A percentile compares a stretch with the other conserved stretches of the same genome.
phyloP scores from a whole-genome alignment of 2,113 vertebrate species.

The Ciconia maguari region DNA sequence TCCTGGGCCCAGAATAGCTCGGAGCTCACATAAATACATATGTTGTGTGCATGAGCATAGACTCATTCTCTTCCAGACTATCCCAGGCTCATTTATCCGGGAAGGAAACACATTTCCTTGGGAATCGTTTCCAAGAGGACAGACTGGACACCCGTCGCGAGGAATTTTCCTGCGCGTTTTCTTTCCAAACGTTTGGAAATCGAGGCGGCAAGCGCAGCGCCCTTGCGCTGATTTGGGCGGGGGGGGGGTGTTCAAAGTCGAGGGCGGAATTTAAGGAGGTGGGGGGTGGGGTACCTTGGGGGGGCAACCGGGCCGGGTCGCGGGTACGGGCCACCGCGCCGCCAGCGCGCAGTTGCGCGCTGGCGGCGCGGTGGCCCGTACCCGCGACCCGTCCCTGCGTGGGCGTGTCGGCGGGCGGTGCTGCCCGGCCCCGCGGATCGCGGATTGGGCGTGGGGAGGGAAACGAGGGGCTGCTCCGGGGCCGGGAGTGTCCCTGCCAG shows the following conservation, averaged over 20 bases:
- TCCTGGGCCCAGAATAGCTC: neutral
- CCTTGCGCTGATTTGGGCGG: neutral
- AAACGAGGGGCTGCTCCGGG: neutral
- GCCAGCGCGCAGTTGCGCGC: too few species aligned
- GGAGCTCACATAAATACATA: neutral
- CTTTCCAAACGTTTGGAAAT: neutral
- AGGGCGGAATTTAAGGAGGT: neutral
- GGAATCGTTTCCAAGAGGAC: neutral
- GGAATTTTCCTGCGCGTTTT: neutral
- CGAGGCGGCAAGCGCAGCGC: neutral
- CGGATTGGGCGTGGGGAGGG: constrained; percentile 4
- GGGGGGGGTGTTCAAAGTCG: neutral
- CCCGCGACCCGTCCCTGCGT: neutral
- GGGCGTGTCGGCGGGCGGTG: constrained; percentile 21
- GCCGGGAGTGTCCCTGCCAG: neutral
- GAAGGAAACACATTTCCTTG: neutral
- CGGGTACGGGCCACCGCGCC: too few species aligned
- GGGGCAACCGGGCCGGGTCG: too few species aligned
- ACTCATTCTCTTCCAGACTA: neutral
- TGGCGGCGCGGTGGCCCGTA: too few species aligned
- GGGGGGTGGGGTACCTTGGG: too few species aligned
- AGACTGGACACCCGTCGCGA: neutral
- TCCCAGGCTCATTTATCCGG: neutral
- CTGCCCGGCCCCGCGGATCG: neutral
- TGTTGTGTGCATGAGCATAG: neutral